A percentile compares a stretch with the other conserved stretches of the same genome.
Conservation (phyloP, 2,888 invertebrate genomes). For the Drosophila mimica region DNA sequence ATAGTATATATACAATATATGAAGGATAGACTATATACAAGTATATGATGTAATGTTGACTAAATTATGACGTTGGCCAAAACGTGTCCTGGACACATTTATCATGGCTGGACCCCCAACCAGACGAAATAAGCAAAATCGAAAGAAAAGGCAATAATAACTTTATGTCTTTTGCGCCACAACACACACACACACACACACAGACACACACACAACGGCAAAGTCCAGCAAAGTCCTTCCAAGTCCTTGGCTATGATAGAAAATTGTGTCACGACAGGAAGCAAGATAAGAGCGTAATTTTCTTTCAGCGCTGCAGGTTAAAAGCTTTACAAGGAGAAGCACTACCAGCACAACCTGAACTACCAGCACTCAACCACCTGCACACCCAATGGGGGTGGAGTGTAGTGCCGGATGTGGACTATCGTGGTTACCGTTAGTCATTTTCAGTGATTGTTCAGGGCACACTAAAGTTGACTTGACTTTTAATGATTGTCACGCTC, state of each 20-base stretch:
- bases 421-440: conserved; percentile 83
- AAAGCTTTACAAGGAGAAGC: conserved; percentile 53
- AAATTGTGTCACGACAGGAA: conserved; percentile 85
- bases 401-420: conserved; percentile 73
- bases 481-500: conserved; percentile 81
- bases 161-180: conserved; percentile 73
- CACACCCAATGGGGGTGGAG: conserved; percentile 25
- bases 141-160: conserved; percentile 71
- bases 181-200: conserved; percentile 26
- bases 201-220: conserved; percentile 12
- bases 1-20: conserved; percentile 15
- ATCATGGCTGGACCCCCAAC: conserved; percentile 58
- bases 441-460: conserved; percentile 79
- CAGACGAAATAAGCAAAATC: conserved; percentile 24
- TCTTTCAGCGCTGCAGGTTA: conserved; percentile 74
- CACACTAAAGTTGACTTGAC: conserved; percentile 66
- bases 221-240: conserved; percentile 26
- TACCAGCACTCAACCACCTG: not conserved
- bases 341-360: not conserved
- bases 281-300: conserved; percentile 85
- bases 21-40: conserved; percentile 13
- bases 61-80: conserved; percentile 72
- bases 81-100: conserved; percentile 78
- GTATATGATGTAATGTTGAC: conserved; percentile 62
- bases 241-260: conserved; percentile 80